Evolutionary conservation across 2,113 vertebrate species (phyloP).

Genomic region (rat (Rattus norvegicus)): GRCr8 NC_086029.1:17164501-17165000

Average conservation of each 20-base stretch:
- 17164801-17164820: background rate
- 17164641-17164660: background rate
- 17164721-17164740: background rate
- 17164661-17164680: constrained; percentile 45
- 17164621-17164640: background rate
- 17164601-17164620: background rate
- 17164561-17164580: background rate
- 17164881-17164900: background rate
- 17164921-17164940: background rate
- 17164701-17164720: background rate
- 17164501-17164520: background rate
- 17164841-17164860: background rate
- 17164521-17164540: background rate
- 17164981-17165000: background rate
- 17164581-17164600: background rate
- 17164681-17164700: background rate
- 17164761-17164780: background rate
- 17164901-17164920: background rate
- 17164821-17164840: background rate
- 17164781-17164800: background rate
- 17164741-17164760: background rate
- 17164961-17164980: background rate
- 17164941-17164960: background rate
- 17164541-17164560: background rate
- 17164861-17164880: background rate